Evolutionary conservation across 1,140 invertebrate species (phyloP).

Genomic region (Polypedilum pembai): DNA sequence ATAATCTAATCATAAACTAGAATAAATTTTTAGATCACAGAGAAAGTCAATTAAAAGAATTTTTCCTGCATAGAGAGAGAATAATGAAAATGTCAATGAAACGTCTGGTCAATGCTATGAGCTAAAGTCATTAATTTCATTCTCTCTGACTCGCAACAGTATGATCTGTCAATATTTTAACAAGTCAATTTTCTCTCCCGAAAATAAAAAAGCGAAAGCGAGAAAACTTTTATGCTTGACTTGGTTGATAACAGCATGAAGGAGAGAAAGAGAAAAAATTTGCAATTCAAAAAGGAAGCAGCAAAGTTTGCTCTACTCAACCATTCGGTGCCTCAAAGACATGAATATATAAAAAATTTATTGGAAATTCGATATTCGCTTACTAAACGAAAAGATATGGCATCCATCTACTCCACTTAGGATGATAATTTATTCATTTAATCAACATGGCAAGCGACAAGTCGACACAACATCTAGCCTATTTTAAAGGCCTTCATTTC

Average conservation of each 20-base stretch:
- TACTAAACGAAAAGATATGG: not conserved
- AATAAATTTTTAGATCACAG: not conserved
- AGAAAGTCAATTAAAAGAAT: not conserved
- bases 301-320: not conserved
- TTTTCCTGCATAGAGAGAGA: not conserved
- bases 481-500: not conserved
- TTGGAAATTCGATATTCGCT: slow-evolving; percentile 12
- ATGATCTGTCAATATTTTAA: slow-evolving; percentile 1
- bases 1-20: slow-evolving; percentile 8
- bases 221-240: not conserved
- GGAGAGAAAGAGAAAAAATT: not conserved
- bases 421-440: slow-evolving; percentile 19
- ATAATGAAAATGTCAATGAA: not conserved
- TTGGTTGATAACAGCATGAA: not conserved
- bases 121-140: no score
- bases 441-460: not conserved
- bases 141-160: not conserved
- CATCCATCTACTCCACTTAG: not conserved
- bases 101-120: not conserved
- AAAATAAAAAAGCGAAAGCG: not conserved
- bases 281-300: not conserved
- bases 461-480: not conserved
- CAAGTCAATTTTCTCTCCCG: not conserved
- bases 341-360: not conserved
- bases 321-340: not conserved